These are phyloP conservation scores for Protaetia brevitarsis DNA, from an alignment of 1,140 invertebrate species.

Conservation along the genomic window DNA sequence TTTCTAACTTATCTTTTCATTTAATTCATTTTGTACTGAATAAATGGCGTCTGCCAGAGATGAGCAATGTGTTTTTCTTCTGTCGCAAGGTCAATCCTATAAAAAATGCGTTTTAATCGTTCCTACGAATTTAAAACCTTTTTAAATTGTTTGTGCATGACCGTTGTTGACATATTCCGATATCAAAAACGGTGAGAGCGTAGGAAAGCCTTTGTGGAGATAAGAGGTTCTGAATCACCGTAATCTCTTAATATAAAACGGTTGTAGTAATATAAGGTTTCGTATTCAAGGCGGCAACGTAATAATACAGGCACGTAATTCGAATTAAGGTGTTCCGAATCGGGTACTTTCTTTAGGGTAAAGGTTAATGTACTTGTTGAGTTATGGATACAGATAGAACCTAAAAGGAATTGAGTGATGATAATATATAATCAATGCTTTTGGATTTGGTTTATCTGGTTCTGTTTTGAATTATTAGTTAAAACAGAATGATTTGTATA, in stretches of 20 bases:
- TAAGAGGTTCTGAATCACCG: not conserved
- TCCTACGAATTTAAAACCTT: not conserved
- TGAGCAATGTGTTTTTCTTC: slow-evolving; percentile 5
- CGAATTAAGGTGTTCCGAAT: slow-evolving; percentile 4
- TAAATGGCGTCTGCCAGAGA: not conserved
- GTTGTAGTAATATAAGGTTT: slow-evolving; percentile 11
- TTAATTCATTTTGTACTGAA: not conserved
- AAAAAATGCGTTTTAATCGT: not conserved
- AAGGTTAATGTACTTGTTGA: slow-evolving; percentile 13
- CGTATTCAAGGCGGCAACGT: not conserved
- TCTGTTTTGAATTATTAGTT: no score
- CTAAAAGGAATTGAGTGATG: no score
- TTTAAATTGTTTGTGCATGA: slow-evolving; percentile 11
- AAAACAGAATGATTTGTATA: no score
- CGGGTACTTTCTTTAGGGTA: not conserved
- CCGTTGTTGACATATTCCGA: slow-evolving; percentile 2
- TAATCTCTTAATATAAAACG: slow-evolving; percentile 10
- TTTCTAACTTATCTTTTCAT: not conserved
- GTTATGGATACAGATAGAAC: not conserved
- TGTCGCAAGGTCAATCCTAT: not conserved
- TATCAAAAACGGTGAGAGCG: not conserved
- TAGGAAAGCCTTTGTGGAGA: slow-evolving; percentile 1
- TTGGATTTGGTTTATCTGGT: no score
- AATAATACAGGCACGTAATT: slow-evolving; percentile 6
- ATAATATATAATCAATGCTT: no score